Percentiles rank a stretch among this genome's conserved stretches.
Conservation (phyloP, 2,797 vertebrate genomes). For the Falco biarmicus region DNA sequence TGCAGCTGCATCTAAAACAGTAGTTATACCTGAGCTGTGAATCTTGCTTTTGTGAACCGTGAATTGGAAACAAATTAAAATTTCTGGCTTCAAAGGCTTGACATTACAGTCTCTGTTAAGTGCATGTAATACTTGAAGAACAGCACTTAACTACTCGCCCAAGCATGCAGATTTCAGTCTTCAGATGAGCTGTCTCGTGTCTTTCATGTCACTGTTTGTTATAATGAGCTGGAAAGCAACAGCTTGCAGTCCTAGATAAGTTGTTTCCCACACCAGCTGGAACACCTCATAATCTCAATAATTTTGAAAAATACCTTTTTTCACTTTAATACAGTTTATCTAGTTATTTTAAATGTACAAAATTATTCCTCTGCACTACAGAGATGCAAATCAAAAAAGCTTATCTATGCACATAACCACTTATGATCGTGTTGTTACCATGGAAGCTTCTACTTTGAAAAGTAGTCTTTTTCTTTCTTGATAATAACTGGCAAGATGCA, state of each 20-base stretch:
- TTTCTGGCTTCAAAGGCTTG: not conserved
- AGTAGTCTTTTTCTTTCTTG: slow-evolving; percentile 10
- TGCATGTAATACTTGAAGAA: not conserved
- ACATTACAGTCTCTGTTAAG: not conserved
- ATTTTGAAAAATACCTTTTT: not conserved
- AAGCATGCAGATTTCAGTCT: not conserved
- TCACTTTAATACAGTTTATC: slow-evolving; percentile 1
- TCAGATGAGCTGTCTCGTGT: not conserved
- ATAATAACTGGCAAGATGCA: not conserved
- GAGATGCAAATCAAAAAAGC: slow-evolving; percentile 1
- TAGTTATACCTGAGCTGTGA: not conserved
- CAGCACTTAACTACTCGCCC: not conserved
- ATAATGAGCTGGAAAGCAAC: not conserved
- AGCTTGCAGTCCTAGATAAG: not conserved
- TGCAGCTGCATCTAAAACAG: not conserved
- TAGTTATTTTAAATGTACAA: not conserved
- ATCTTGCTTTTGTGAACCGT: not conserved
- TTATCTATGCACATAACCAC: not conserved
- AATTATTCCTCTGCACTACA: not conserved
- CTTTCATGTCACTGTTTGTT: not conserved
- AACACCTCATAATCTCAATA: not conserved
- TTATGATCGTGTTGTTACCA: not conserved
- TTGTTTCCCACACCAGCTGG: not conserved
- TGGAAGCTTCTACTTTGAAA: slow-evolving; percentile 28
- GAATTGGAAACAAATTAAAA: not conserved